phyloP scores from a whole-genome alignment of 2,797 vertebrate species.

The Fundulus diaphanus region DNA sequence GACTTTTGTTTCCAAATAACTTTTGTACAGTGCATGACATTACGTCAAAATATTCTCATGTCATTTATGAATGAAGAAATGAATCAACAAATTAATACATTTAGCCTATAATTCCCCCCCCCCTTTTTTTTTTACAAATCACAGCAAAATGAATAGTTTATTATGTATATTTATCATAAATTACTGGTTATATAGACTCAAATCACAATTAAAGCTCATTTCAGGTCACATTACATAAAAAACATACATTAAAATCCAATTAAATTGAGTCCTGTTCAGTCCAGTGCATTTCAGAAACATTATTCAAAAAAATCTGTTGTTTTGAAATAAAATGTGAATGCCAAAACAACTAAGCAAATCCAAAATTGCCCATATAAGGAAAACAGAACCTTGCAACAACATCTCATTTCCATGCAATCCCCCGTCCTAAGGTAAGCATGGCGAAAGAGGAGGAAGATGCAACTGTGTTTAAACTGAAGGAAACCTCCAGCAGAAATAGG shows the following conservation, averaged over 20 bases:
- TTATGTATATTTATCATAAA: neutral
- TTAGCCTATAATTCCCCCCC: too few relatives aligned
- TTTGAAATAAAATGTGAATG: neutral
- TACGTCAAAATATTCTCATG: neutral
- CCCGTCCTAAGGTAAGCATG: neutral
- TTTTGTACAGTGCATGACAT: neutral
- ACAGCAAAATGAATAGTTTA: neutral
- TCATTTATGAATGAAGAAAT: neutral
- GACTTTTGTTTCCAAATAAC: neutral
- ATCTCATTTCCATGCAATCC: neutral
- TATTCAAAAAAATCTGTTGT: neutral
- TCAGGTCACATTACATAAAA: neutral
- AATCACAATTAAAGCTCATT: neutral
- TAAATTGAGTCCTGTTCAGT: neutral
- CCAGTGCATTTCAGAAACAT: neutral
- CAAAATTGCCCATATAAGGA: neutral
- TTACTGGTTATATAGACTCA: too few relatives aligned
- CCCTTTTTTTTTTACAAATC: neutral
- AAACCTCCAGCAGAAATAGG: neutral
- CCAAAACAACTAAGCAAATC: neutral
- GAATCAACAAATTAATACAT: neutral
- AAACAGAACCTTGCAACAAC: neutral
- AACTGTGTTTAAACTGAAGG: neutral
- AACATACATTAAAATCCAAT: neutral
- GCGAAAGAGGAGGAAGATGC: neutral